Evolutionary conservation across 2,888 invertebrate genomes (phyloP).

Genomic region (Eilema griseolum): DNA sequence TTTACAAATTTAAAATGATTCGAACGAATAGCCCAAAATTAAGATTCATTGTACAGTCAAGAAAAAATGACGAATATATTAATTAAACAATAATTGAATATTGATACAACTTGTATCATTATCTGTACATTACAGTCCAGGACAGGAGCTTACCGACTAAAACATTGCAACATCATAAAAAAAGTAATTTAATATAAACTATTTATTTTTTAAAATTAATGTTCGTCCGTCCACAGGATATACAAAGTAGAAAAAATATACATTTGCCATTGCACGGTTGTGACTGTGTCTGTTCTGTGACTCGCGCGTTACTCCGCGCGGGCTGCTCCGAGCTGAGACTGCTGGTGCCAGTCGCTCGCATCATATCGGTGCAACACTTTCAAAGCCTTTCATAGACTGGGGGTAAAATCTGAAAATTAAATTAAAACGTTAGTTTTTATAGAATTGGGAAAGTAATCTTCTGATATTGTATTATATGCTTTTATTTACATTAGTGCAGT

Average conservation of each 20-base stretch:
- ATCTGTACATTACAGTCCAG: slow-evolving; percentile 73
- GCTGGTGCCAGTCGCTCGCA: slow-evolving; percentile 41
- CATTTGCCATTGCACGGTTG: slow-evolving; percentile 69
- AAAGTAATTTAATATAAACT: slow-evolving; percentile 68
- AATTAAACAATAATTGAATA: slow-evolving; percentile 54
- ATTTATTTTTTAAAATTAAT: slow-evolving; percentile 66
- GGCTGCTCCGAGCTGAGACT: slow-evolving; percentile 39
- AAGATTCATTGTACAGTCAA: slow-evolving; percentile 25
- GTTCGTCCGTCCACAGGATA: slow-evolving; percentile 70
- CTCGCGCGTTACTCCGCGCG: slow-evolving; percentile 23
- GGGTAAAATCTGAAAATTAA: slow-evolving; percentile 48
- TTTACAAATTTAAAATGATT: slow-evolving; percentile 62
- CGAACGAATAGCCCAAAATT: slow-evolving; percentile 31
- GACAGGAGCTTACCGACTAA: slow-evolving; percentile 67
- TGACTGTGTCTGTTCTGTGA: slow-evolving; percentile 51
- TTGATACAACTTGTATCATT: slow-evolving; percentile 56
- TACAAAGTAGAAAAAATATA: slow-evolving; percentile 85
- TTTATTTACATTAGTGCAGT: no score
- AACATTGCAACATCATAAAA: slow-evolving; percentile 75
- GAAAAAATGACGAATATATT: slow-evolving; percentile 40
- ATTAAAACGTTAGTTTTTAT: neutral
- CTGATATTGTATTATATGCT: no score
- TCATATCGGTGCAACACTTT: slow-evolving; percentile 47
- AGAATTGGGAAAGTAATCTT: neutral
- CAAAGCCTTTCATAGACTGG: slow-evolving; percentile 45